These are phyloP conservation scores for Halictus quadricinctus DNA, from an alignment of 2,888 invertebrate genomes.

Conservation along the genomic window DNA sequence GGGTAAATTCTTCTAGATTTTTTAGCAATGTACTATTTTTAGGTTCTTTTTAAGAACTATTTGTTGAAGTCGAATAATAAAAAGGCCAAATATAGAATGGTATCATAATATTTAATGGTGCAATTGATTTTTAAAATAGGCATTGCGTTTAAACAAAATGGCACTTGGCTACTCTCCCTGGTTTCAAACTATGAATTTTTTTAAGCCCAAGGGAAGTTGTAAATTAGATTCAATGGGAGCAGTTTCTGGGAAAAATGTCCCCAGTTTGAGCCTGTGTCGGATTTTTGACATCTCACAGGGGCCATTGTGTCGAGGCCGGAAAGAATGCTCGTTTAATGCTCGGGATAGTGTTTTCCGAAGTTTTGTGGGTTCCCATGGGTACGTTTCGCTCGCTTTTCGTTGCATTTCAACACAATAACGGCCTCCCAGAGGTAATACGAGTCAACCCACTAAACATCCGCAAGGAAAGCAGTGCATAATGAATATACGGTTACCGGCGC, in stretches of 20 bases:
- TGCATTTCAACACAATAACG: slow-evolving; percentile 49
- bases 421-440: slow-evolving; percentile 46
- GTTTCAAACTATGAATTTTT: background rate
- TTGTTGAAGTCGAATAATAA: no score
- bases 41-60: no score
- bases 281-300: background rate
- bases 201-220: background rate
- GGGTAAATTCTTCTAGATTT: no score
- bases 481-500: slow-evolving; percentile 56
- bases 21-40: no score
- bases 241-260: background rate
- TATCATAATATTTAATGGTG: no score
- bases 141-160: no score
- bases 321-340: background rate
- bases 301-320: background rate
- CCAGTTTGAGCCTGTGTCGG: no score
- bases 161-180: background rate
- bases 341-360: background rate
- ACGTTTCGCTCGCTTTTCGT: slow-evolving; percentile 41
- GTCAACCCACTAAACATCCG: slow-evolving; percentile 52
- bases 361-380: background rate
- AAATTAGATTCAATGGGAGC: background rate
- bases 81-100: no score
- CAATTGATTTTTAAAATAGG: background rate
- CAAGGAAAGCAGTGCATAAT: slow-evolving; percentile 48